Evolutionary conservation across 2,113 vertebrate species (phyloP), one percentile per base, ranked within the genome.

Genomic region (Pandion haliaetus): DNA sequence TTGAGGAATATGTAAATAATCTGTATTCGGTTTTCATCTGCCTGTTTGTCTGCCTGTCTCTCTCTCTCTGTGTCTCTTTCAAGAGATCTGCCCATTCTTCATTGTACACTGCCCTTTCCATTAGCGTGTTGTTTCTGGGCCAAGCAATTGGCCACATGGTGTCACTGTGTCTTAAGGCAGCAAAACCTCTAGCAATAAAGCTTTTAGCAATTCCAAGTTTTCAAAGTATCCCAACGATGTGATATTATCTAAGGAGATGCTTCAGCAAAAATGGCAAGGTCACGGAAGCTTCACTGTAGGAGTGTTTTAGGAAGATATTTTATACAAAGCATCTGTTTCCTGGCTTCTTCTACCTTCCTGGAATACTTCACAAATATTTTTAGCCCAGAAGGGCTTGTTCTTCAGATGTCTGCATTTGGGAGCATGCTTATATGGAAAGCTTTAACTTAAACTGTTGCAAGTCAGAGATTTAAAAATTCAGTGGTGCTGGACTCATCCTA

Each of bases 91-190:
- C 32, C 5, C 6, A 3, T 78, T 91, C 44, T 31, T 69, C 7
- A 3, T 12, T 34, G 14, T 44, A 5, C 24, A 0, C 14, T 23
- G 20, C 14, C 36, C 12, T 76, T 76, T 59, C 6, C 36, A 32
- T 62, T 34, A 36, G 29, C 3, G 1, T 3, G 5, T 50, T 2
- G 6, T 79, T 91, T 55, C 49, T 3, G 10, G 44, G 19, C 42
- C 59, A 8, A 54, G 50, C 3, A 16, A 16, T 66, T 78, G 4
- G 50, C 97, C 97, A 49, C 88, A 12, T 11, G 94, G 86, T 95
- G 96, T 95, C 96, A 77, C 94, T 94, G 66, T 91, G n/a, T 70
- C 92, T 63, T 82, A 92, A 92, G 54, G 59, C 40, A 85, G 42
- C 66, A 71, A 85, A 79, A 29, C 28, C 21, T 83, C 12, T 42